Evolutionary conservation across 2,797 vertebrate genomes (phyloP).

Genomic region (Cyclura pinguis): DNA sequence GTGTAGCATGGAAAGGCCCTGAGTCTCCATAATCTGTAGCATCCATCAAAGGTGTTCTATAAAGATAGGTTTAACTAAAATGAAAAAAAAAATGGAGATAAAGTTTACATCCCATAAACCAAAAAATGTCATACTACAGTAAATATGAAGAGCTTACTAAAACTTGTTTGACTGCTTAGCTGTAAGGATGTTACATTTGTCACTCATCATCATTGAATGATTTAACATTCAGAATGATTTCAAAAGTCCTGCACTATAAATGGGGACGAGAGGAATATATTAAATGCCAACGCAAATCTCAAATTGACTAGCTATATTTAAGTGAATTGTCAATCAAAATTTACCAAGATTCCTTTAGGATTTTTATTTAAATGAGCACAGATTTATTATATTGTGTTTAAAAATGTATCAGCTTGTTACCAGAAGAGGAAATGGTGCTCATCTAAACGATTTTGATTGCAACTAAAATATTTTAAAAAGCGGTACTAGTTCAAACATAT

Average conservation of each 20-base stretch:
- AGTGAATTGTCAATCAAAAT: background rate
- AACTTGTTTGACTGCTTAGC: background rate
- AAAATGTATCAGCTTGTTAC: background rate
- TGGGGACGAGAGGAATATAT: background rate
- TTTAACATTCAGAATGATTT: conserved; percentile 13
- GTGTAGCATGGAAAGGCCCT: too few relatives aligned
- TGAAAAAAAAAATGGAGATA: background rate
- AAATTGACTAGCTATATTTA: background rate
- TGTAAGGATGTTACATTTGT: background rate
- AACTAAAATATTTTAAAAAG: background rate
- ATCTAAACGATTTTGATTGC: background rate
- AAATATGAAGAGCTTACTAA: conserved; percentile 26
- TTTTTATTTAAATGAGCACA: background rate
- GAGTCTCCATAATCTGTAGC: background rate
- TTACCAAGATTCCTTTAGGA: background rate
- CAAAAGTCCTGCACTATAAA: background rate
- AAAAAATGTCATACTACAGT: conserved; percentile 24
- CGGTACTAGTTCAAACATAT: background rate
- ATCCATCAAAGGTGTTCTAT: conserved; percentile 34
- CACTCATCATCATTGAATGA: background rate
- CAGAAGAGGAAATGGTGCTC: background rate
- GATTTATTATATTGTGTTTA: background rate
- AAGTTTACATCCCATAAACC: background rate
- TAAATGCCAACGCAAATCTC: background rate
- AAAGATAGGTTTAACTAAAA: conserved; percentile 24